Conservation (phyloP, 23 tunicate genomes). For the Corella eumyota region DNA sequence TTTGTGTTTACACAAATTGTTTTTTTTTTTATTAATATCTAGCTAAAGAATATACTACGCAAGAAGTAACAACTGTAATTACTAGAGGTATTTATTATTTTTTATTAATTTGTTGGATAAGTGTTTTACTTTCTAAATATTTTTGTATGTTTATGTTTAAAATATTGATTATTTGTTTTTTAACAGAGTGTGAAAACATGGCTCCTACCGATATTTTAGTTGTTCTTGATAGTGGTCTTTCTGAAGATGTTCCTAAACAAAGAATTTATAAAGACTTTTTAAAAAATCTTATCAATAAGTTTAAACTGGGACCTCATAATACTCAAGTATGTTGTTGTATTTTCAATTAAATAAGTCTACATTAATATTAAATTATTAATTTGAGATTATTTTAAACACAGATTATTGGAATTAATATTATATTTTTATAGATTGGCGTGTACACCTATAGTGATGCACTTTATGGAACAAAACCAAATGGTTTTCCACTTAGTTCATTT, state of each 20-base stretch:
- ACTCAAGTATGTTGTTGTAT: constrained; percentile 2
- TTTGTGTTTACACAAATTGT: too few species aligned
- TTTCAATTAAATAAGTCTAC: too few species aligned
- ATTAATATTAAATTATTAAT: too few species aligned
- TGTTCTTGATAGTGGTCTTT: constrained; percentile 23
- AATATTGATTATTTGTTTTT: not conserved
- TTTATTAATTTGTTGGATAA: not conserved
- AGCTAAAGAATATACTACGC: too few species aligned
- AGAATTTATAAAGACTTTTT: constrained; percentile 11
- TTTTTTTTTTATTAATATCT: too few species aligned
- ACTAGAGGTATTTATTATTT: not conserved
- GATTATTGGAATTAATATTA: not conserved
- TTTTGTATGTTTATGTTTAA: not conserved
- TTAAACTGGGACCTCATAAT: constrained; percentile 4
- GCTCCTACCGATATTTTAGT: constrained; percentile 36
- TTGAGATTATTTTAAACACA: too few species aligned
- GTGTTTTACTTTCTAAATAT: not conserved
- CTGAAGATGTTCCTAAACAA: too few species aligned
- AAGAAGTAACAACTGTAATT: too few species aligned
- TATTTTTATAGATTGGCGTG: constrained; percentile 6
- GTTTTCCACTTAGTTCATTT: constrained; percentile 12
- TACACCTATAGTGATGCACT: constrained; percentile 7
- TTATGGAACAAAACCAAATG: constrained; percentile 1
- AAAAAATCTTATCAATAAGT: not conserved
- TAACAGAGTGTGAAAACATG: constrained; percentile 34